phyloP scores from a whole-genome alignment of 2,113 vertebrate species.

The Ameiurus melas region DNA sequence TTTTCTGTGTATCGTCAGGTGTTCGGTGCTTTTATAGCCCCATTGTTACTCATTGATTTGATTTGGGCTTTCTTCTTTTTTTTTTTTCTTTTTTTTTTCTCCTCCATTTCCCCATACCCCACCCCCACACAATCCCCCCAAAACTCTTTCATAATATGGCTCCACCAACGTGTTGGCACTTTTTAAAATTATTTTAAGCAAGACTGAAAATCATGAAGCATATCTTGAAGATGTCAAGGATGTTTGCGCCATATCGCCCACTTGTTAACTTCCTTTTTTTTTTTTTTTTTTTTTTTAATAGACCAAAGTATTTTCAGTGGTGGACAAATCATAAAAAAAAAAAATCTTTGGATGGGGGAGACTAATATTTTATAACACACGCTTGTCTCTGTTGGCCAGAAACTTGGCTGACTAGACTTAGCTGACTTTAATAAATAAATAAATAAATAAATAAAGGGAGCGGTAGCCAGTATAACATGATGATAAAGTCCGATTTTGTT shows the following conservation, averaged over 20 bases:
- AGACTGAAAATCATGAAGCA: neutral
- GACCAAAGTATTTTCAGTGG: constrained; percentile 19
- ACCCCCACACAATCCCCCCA: no score
- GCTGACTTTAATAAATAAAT: no score
- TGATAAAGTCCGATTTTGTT: neutral
- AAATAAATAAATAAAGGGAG: no score
- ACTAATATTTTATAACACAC: neutral
- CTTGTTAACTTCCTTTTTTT: neutral
- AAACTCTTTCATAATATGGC: neutral
- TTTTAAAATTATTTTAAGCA: neutral
- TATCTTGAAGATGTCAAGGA: neutral
- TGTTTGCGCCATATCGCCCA: neutral
- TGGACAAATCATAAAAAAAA: neutral
- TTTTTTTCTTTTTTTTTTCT: neutral
- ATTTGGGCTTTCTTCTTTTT: neutral
- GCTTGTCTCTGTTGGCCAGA: neutral
- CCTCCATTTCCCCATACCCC: neutral
- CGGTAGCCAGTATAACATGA: neutral
- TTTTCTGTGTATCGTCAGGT: constrained; percentile 2
- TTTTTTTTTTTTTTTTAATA: no score
- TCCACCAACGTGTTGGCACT: neutral
- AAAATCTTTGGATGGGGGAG: no score
- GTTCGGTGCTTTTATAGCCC: neutral
- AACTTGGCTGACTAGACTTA: neutral
- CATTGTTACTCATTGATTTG: neutral